Evolutionary conservation across 2,888 invertebrate species (phyloP).

Genomic region (Lithophane semibrunnea): DNA sequence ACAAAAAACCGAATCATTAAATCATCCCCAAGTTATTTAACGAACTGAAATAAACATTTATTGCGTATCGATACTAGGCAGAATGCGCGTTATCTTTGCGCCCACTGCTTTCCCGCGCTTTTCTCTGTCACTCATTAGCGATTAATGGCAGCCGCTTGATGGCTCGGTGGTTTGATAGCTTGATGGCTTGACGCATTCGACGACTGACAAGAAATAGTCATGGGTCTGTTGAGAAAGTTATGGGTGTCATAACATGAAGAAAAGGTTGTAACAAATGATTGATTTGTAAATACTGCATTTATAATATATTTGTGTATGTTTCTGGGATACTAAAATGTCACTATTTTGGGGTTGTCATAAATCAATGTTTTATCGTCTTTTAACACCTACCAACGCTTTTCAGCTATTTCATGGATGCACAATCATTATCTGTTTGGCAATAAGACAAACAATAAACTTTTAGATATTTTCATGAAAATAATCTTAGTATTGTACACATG

Average conservation of each 20-base stretch:
- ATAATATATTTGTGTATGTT: constrained; percentile 24
- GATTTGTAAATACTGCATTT: constrained; percentile 27
- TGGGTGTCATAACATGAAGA: constrained; percentile 23
- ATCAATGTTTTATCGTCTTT: constrained; percentile 9
- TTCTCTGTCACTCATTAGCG: constrained; percentile 72
- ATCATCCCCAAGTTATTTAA: constrained; percentile 62
- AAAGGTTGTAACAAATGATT: constrained; percentile 42
- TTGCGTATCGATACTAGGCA: constrained; percentile 63
- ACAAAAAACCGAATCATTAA: constrained; percentile 40
- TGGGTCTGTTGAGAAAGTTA: constrained; percentile 49
- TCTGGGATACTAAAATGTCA: constrained; percentile 26
- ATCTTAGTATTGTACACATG: constrained; percentile 7
- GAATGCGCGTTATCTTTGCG: constrained; percentile 72
- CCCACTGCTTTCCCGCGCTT: constrained; percentile 74
- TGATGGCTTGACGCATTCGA: constrained; percentile 47
- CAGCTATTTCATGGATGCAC: constrained; percentile 7
- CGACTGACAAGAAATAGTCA: constrained; percentile 45
- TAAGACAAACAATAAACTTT: background rate
- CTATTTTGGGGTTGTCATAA: constrained; percentile 8
- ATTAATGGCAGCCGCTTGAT: constrained; percentile 58
- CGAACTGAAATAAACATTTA: constrained; percentile 62
- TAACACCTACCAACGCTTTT: constrained; percentile 1
- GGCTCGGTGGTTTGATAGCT: constrained; percentile 56
- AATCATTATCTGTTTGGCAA: constrained; percentile 11
- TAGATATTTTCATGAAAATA: constrained; percentile 12